These are phyloP conservation scores for Drosophila repleta DNA, from an alignment of 1,140 invertebrate species.

Conservation along the genomic window DNA sequence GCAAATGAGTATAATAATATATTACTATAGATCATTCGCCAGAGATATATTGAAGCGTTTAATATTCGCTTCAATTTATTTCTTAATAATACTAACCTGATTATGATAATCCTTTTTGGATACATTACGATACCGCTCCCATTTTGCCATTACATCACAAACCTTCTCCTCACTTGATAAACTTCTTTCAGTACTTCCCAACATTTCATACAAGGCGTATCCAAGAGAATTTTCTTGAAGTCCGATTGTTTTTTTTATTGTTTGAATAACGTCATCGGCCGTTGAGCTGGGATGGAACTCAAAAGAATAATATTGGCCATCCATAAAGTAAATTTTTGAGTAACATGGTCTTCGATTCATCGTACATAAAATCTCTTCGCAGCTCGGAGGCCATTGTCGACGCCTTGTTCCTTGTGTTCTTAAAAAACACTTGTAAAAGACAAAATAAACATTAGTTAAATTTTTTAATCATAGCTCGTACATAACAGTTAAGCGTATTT, in stretches of 20 bases:
- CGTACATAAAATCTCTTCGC: slow-evolving; percentile 96
- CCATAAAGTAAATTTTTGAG: slow-evolving; percentile 96
- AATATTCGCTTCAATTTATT: no score
- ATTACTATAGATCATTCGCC: no score
- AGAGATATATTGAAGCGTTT: no score
- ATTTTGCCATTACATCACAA: slow-evolving; percentile 97
- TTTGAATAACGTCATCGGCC: slow-evolving; percentile 94
- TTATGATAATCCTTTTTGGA: slow-evolving; percentile 85
- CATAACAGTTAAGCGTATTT: no score
- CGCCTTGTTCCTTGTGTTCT: slow-evolving; percentile 89
- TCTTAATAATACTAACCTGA: slow-evolving; percentile 48
- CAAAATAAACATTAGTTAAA: slow-evolving; percentile 2
- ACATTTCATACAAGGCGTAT: slow-evolving; percentile 86
- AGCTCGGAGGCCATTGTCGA: slow-evolving; percentile 95
- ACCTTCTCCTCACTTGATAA: slow-evolving; percentile 94
- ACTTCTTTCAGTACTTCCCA: slow-evolving; percentile 92
- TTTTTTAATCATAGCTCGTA: no score
- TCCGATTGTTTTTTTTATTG: slow-evolving; percentile 96
- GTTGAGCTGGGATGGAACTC: slow-evolving; percentile 98
- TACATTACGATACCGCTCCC: slow-evolving; percentile 93
- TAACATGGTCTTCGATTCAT: slow-evolving; percentile 95
- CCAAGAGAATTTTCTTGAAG: slow-evolving; percentile 91
- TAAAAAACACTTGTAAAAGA: slow-evolving; percentile 61
- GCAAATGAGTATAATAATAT: no score
- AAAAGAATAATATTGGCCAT: slow-evolving; percentile 96